phyloP scores from a whole-genome alignment of 1,140 invertebrate species.

The Acromyrmex charruanus region DNA sequence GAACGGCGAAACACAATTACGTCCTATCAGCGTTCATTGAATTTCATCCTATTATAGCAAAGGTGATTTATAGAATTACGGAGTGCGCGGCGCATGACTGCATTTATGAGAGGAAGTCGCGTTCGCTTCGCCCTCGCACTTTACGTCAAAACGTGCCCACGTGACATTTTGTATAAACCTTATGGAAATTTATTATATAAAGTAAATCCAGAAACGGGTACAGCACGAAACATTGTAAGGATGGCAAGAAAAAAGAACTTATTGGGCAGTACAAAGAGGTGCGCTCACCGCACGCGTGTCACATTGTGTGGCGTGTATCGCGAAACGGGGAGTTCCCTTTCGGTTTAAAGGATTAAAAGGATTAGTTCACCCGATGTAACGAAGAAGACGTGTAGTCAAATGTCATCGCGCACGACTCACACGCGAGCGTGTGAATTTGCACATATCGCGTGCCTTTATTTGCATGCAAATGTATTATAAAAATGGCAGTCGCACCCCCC shows the following conservation, averaged over 20 bases:
- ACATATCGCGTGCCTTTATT: slow-evolving; percentile 66
- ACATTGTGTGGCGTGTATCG: background rate
- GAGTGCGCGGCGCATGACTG: slow-evolving; percentile 25
- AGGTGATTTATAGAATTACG: slow-evolving; percentile 62
- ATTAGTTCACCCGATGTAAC: background rate
- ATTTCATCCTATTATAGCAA: slow-evolving; percentile 56
- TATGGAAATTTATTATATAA: slow-evolving; percentile 19
- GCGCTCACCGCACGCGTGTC: background rate
- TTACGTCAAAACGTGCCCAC: background rate
- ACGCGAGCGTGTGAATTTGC: background rate
- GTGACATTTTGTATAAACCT: slow-evolving; percentile 20
- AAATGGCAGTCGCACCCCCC: slow-evolving; percentile 64
- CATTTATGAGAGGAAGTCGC: slow-evolving; percentile 35
- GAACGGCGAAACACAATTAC: slow-evolving; percentile 56
- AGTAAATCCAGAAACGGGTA: slow-evolving; percentile 9
- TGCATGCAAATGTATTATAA: slow-evolving; percentile 78
- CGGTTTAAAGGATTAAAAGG: slow-evolving; percentile 10
- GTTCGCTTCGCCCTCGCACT: background rate
- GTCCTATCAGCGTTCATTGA: slow-evolving; percentile 59
- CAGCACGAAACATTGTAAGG: background rate
- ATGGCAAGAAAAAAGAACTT: background rate
- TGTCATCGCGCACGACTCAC: background rate
- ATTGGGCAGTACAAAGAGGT: slow-evolving; percentile 9
- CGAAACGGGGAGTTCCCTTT: too few species aligned
- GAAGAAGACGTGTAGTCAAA: slow-evolving; percentile 7